These are phyloP conservation scores for Donacobius atricapilla DNA, from an alignment of 2,113 vertebrate genomes.

Conservation along the genomic window DNA sequence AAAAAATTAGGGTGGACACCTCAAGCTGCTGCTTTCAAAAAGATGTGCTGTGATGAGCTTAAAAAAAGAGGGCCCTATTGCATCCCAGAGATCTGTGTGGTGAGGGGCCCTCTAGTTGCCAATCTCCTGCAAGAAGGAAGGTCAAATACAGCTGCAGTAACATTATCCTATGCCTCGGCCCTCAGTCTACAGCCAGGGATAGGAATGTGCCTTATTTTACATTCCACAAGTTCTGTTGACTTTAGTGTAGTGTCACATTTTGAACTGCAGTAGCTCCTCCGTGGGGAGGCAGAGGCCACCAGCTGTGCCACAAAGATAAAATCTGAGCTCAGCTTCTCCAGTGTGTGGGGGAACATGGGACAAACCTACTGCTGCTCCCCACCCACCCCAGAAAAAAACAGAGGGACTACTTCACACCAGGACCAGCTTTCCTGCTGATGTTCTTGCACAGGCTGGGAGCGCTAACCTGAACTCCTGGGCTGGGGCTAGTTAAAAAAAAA, in stretches of 20 bases:
- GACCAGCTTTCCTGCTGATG: background rate
- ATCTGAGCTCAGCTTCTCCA: background rate
- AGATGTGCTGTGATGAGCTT: conserved; percentile 43
- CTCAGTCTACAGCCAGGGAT: background rate
- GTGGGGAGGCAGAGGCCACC: background rate
- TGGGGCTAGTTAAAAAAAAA: background rate
- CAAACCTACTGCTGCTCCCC: background rate
- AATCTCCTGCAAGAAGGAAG: conserved; percentile 33
- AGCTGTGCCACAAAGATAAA: background rate
- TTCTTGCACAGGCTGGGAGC: background rate
- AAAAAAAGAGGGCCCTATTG: conserved; percentile 31
- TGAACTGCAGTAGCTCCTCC: background rate
- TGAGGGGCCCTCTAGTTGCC: background rate
- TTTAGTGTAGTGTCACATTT: background rate
- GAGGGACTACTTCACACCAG: background rate
- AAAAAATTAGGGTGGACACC: conserved; percentile 15
- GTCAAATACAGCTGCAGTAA: conserved; percentile 56
- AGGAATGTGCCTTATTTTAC: background rate
- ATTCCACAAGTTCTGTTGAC: background rate
- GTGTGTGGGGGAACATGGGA: background rate
- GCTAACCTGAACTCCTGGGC: background rate
- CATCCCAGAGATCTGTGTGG: conserved; percentile 15
- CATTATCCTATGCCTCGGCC: background rate
- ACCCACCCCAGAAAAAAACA: background rate
- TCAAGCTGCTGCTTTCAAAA: conserved; percentile 33